Evolutionary conservation across 2,797 vertebrate species (phyloP).

Genomic region (Taeniopygia guttata): DNA sequence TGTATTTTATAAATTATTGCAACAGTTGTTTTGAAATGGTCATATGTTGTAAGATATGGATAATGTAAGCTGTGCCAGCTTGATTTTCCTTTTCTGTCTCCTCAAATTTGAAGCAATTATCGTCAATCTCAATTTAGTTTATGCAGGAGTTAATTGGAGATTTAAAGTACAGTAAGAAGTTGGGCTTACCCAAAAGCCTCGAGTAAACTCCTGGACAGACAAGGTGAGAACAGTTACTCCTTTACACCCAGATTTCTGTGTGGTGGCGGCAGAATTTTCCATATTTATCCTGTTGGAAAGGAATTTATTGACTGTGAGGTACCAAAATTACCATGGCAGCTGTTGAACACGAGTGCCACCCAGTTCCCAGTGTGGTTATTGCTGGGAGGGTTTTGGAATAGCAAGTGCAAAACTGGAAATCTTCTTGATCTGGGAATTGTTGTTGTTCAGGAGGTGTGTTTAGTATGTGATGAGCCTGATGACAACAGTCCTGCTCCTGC

Average conservation of each 20-base stretch:
- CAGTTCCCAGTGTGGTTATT: not conserved
- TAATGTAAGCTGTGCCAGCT: not conserved
- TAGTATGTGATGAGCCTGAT: not conserved
- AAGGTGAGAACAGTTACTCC: not conserved
- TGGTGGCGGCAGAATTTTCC: not conserved
- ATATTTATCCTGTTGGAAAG: not conserved
- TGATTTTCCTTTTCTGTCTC: not conserved
- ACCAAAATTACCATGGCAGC: not conserved
- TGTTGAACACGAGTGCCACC: not conserved
- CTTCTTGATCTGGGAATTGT: not conserved
- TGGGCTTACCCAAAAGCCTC: not conserved
- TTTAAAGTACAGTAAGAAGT: not conserved
- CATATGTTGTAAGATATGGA: not conserved
- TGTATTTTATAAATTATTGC: not conserved
- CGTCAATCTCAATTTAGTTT: not conserved
- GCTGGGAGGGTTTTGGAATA: not conserved
- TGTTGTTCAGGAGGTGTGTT: not conserved
- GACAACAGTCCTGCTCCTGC: not conserved
- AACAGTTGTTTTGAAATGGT: not conserved
- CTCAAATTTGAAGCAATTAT: not conserved
- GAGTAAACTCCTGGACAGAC: not conserved
- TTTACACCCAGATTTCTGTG: not conserved
- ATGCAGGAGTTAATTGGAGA: not conserved
- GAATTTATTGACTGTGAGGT: not conserved
- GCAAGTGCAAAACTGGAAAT: not conserved